Conservation (phyloP, 2,113 vertebrate species). For the Empidonax traillii region DNA sequence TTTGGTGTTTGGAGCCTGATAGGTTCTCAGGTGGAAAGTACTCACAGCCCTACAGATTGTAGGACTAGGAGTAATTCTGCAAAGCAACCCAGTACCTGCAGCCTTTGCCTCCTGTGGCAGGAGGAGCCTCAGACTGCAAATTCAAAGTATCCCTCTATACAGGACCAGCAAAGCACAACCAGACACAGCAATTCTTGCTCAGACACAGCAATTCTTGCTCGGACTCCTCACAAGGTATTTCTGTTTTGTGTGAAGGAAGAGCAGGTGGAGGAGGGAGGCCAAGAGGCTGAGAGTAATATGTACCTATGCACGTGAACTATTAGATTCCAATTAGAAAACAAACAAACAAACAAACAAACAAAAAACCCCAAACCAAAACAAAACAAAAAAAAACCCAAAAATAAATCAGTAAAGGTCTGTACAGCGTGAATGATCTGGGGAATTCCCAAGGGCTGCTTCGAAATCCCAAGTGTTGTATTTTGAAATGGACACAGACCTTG, state of each 20-base stretch:
- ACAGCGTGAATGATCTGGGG: background rate
- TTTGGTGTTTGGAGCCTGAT: background rate
- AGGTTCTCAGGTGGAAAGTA: background rate
- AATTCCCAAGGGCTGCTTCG: constrained; percentile 27
- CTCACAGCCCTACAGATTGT: background rate
- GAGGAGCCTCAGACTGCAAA: background rate
- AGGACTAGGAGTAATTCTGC: background rate
- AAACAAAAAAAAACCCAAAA: background rate
- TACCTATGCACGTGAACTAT: background rate
- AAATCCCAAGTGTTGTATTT: constrained; percentile 12
- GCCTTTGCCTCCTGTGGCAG: background rate
- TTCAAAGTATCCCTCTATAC: background rate
- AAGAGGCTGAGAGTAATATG: background rate
- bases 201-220: background rate
- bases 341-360: too few species aligned
- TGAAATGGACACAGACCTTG: constrained; percentile 44
- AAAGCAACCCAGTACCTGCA: background rate
- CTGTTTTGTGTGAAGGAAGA: background rate
- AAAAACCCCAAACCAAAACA: too few species aligned
- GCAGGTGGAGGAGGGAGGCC: background rate
- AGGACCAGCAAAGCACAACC: background rate
- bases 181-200: background rate
- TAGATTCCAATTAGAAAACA: background rate
- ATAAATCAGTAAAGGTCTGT: background rate
- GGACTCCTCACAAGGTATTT: background rate